phyloP scores from a whole-genome alignment of 1,140 invertebrate species.

The Drosophila serrata region DNA sequence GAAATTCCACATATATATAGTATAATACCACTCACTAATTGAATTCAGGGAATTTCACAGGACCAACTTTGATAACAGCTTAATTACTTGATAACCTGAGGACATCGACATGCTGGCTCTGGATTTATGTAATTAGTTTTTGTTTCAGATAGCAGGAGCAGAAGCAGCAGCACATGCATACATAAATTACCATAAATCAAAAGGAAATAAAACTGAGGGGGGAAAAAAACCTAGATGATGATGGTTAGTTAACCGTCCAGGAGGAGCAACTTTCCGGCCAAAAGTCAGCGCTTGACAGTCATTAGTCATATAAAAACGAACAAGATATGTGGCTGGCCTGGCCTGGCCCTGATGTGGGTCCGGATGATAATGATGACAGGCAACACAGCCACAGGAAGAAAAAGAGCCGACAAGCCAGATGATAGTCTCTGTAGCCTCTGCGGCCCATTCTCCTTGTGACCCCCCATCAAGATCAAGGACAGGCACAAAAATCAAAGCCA shows the following conservation, averaged over 20 bases:
- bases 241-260: constrained; percentile 23
- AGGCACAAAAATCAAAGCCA: constrained; percentile 39
- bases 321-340: constrained; percentile 37
- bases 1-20: not conserved
- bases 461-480: constrained; percentile 59
- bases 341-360: constrained; percentile 49
- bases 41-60: constrained; percentile 18
- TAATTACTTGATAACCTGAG: constrained; percentile 50
- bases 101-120: constrained; percentile 26
- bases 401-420: constrained; percentile 22
- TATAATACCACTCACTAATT: constrained; percentile 20
- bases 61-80: constrained; percentile 47
- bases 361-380: constrained; percentile 66
- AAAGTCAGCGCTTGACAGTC: constrained; percentile 74
- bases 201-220: constrained; percentile 6
- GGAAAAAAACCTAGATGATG: constrained; percentile 13
- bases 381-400: constrained; percentile 35
- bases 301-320: constrained; percentile 71
- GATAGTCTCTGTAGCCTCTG: constrained; percentile 19
- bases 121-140: constrained; percentile 48
- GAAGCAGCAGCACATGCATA: constrained; percentile 17
- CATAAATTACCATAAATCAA: constrained; percentile 63
- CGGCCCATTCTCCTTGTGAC: not conserved
- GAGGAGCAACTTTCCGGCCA: constrained; percentile 40
- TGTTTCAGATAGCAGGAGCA: constrained; percentile 32